Conservation (phyloP, 2,888 invertebrate genomes). For the Allophyes oxyacanthae region DNA sequence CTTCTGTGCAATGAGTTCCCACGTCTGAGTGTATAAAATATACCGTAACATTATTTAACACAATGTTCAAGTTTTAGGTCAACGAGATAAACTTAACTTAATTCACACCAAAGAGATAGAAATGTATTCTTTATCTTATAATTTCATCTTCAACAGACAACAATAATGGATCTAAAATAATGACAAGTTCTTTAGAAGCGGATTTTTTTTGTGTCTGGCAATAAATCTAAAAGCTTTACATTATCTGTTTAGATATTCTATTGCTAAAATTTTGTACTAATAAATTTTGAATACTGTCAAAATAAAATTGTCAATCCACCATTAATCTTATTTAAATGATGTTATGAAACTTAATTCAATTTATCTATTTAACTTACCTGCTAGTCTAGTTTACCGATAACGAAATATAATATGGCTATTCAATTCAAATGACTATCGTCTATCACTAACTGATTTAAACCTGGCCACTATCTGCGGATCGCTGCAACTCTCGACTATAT, state of each 20-base stretch:
- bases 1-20: slow-evolving; percentile 59
- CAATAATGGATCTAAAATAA: slow-evolving; percentile 14
- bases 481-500: slow-evolving; percentile 7
- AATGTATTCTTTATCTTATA: slow-evolving; percentile 41
- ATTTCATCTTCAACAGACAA: slow-evolving; percentile 40
- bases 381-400: neutral
- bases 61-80: slow-evolving; percentile 64
- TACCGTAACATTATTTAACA: slow-evolving; percentile 69
- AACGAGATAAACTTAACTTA: slow-evolving; percentile 54
- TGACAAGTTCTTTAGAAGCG: slow-evolving; percentile 22
- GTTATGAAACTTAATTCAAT: neutral
- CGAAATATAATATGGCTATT: slow-evolving; percentile 8
- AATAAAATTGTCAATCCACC: slow-evolving; percentile 8
- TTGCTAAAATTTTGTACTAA: slow-evolving; percentile 4
- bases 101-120: slow-evolving; percentile 46
- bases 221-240: slow-evolving; percentile 28
- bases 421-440: slow-evolving; percentile 23
- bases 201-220: slow-evolving; percentile 15
- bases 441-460: slow-evolving; percentile 18
- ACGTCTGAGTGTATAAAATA: slow-evolving; percentile 55
- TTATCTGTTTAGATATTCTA: slow-evolving; percentile 8
- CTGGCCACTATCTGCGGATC: slow-evolving; percentile 5
- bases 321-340: slow-evolving; percentile 6
- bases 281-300: slow-evolving; percentile 25
- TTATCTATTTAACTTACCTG: neutral